phyloP scores from a whole-genome alignment of 2,888 invertebrate genomes.

The Ommatoiulus sabulosus region DNA sequence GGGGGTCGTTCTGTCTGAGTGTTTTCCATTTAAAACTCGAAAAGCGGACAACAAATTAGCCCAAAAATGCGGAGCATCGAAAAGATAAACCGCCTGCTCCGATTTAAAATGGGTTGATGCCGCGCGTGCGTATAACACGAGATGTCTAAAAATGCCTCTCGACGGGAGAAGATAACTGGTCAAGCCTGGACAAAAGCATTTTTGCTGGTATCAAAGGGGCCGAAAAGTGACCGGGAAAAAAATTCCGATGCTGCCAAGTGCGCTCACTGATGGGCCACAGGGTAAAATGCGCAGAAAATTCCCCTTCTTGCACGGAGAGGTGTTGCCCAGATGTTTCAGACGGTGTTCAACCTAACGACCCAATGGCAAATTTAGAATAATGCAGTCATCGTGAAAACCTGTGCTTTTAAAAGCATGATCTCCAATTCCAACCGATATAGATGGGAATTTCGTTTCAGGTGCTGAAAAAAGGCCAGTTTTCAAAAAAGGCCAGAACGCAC shows the following conservation, averaged over 20 bases:
- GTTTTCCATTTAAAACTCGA: background rate
- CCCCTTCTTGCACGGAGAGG: no score
- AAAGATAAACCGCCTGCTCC: slow-evolving; percentile 7
- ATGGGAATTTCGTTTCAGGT: no score
- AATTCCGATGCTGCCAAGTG: no score
- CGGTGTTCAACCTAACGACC: no score
- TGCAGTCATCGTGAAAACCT: no score
- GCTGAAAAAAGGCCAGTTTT: background rate
- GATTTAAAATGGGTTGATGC: slow-evolving; percentile 8
- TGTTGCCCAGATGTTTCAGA: no score
- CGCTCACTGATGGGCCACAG: no score
- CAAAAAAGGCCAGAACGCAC: background rate
- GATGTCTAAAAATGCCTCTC: background rate
- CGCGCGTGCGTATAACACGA: background rate
- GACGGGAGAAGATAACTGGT: background rate
- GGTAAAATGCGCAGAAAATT: no score
- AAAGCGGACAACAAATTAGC: slow-evolving; percentile 27
- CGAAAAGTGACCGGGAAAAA: no score
- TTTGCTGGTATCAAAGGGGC: background rate
- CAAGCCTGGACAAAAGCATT: background rate
- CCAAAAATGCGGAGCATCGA: background rate
- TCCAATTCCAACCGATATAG: no score
- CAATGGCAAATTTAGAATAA: no score
- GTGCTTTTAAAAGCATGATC: no score
- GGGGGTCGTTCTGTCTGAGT: background rate